phyloP scores from a whole-genome alignment of 2,888 invertebrate species.

The Diaprepes abbreviatus region DNA sequence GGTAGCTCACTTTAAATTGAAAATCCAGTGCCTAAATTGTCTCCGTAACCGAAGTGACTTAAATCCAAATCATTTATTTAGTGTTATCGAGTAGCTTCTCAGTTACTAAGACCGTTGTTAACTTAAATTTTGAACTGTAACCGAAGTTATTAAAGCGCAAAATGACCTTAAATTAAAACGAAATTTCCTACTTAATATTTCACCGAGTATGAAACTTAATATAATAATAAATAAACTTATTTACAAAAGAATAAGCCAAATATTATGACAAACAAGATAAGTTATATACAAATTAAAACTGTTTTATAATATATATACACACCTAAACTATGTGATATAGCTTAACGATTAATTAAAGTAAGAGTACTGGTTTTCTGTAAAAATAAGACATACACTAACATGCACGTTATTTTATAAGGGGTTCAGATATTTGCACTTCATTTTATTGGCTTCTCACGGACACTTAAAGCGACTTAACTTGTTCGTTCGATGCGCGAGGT shows the following conservation, averaged over 20 bases:
- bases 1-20: too few relatives aligned
- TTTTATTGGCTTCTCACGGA: slow-evolving; percentile 8
- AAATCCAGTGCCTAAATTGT: too few relatives aligned
- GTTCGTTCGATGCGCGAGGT: slow-evolving; percentile 10
- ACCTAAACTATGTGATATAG: slow-evolving; percentile 41
- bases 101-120: too few relatives aligned
- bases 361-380: slow-evolving; percentile 43
- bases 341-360: slow-evolving; percentile 29
- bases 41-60: too few relatives aligned
- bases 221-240: slow-evolving; percentile 47
- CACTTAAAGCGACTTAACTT: slow-evolving; percentile 20
- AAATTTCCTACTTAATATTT: neutral
- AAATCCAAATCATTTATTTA: too few relatives aligned
- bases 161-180: neutral
- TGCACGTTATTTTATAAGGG: slow-evolving; percentile 31
- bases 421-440: slow-evolving; percentile 31
- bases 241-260: slow-evolving; percentile 45
- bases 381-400: slow-evolving; percentile 46
- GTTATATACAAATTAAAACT: slow-evolving; percentile 45
- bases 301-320: slow-evolving; percentile 38
- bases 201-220: slow-evolving; percentile 25
- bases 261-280: slow-evolving; percentile 29
- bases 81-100: too few relatives aligned
- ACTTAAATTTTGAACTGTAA: too few relatives aligned
- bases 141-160: neutral